A percentile compares a stretch with the other conserved stretches of the same genome.
These are phyloP conservation scores for Phortica magna DNA, from an alignment of 2,888 invertebrate species.

Conservation along the genomic window DNA sequence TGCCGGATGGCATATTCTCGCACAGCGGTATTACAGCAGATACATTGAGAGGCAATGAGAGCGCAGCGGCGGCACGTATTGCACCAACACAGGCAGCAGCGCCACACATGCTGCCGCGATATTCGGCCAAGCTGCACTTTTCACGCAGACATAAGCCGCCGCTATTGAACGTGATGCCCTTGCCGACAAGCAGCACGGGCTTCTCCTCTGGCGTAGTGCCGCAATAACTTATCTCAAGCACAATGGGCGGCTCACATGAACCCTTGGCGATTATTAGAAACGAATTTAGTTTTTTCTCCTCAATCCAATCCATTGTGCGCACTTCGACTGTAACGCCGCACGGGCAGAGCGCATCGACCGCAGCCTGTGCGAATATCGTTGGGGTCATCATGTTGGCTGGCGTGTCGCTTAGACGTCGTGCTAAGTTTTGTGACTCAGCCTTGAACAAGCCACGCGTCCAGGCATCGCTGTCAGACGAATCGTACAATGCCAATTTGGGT, in stretches of 20 bases:
- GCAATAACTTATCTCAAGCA: constrained; percentile 81
- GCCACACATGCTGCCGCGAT: constrained; percentile 82
- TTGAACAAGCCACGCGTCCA: constrained; percentile 82
- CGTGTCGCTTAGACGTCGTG: constrained; percentile 83
- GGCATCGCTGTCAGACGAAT: constrained; percentile 76
- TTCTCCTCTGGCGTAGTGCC: constrained; percentile 77
- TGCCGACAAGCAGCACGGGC: constrained; percentile 81
- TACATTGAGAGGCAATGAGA: constrained; percentile 80
- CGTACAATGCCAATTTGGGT: constrained; percentile 78
- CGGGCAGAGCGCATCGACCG: constrained; percentile 82
- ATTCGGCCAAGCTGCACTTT: constrained; percentile 67
- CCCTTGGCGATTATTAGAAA: constrained; percentile 78
- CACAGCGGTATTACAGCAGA: constrained; percentile 77
- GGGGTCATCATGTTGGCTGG: constrained; percentile 87
- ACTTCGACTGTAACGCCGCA: constrained; percentile 79
- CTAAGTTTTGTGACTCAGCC: constrained; percentile 85
- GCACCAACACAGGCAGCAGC: constrained; percentile 81
- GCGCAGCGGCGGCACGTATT: constrained; percentile 79
- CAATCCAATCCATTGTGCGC: constrained; percentile 80
- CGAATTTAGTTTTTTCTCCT: constrained; percentile 80
- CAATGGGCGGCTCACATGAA: constrained; percentile 80
- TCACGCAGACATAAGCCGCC: constrained; percentile 73
- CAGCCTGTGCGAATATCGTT: constrained; percentile 83
- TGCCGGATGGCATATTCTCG: constrained; percentile 81
- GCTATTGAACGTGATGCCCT: constrained; percentile 80